These are phyloP conservation scores for Mystacides longicornis DNA, from an alignment of 2,888 invertebrate species.

Conservation along the genomic window DNA sequence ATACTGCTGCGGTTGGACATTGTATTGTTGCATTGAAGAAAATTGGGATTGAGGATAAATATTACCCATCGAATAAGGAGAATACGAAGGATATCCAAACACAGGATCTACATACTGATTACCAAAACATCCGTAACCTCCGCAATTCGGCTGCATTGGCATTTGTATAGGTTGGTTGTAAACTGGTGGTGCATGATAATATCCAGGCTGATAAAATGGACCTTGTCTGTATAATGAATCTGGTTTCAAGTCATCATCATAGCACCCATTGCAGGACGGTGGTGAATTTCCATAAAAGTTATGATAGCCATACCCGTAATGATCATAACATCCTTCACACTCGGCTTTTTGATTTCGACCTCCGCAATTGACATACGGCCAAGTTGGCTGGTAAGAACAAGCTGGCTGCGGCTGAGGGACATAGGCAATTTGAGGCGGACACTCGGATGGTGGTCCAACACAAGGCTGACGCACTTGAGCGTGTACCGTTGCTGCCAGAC, in stretches of 20 bases:
- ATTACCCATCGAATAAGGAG: slow-evolving; percentile 11
- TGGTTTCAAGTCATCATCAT: slow-evolving; percentile 31
- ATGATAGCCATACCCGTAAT: slow-evolving; percentile 27
- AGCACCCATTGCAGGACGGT: slow-evolving; percentile 29
- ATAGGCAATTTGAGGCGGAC: slow-evolving; percentile 31
- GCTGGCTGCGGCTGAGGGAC: slow-evolving; percentile 33
- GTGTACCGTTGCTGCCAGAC: slow-evolving; percentile 33
- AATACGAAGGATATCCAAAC: slow-evolving; percentile 18
- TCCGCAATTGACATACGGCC: slow-evolving; percentile 34
- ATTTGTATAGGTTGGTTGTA: background rate
- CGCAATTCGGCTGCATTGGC: background rate
- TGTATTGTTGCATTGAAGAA: background rate
- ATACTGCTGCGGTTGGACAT: background rate
- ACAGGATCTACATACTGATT: slow-evolving; percentile 23
- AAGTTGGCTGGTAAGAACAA: slow-evolving; percentile 32
- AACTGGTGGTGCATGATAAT: slow-evolving; percentile 22
- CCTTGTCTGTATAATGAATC: slow-evolving; percentile 33
- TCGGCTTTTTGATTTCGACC: slow-evolving; percentile 13
- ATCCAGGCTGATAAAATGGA: slow-evolving; percentile 28
- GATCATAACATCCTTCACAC: slow-evolving; percentile 36
- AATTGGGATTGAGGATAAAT: slow-evolving; percentile 1
- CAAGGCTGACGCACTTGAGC: slow-evolving; percentile 29
- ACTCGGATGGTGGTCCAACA: slow-evolving; percentile 17
- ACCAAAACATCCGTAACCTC: slow-evolving; percentile 19
- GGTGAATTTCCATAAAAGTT: slow-evolving; percentile 10